Evolutionary conservation across 23 tunicate genomes (phyloP).

Genomic region (Diplosoma virens): DNA sequence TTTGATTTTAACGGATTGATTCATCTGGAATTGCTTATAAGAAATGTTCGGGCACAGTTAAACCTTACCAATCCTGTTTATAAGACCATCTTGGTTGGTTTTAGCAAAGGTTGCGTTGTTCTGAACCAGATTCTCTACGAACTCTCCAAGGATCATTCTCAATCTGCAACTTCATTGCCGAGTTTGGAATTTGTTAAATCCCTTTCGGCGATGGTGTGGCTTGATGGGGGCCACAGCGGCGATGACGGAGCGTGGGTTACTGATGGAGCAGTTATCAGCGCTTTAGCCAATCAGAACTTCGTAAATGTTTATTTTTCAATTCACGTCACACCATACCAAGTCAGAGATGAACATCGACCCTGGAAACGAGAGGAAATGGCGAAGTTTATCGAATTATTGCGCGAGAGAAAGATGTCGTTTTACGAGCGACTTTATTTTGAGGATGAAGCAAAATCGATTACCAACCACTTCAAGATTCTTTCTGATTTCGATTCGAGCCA

Average conservation of each 20-base stretch:
- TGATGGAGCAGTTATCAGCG: constrained; percentile 24
- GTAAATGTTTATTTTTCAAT: constrained; percentile 21
- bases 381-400: constrained; percentile 45
- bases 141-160: constrained; percentile 1
- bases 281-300: neutral
- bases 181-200: constrained; percentile 22
- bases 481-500: neutral
- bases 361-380: constrained; percentile 80
- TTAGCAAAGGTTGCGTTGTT: constrained; percentile 92
- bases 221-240: constrained; percentile 96
- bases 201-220: constrained; percentile 51
- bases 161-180: neutral
- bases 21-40: constrained; percentile 34
- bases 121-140: constrained; percentile 80
- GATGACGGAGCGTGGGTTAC: constrained; percentile 75
- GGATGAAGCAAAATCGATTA: constrained; percentile 34
- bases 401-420: constrained; percentile 25
- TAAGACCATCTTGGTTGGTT: constrained; percentile 31
- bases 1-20: constrained; percentile 40
- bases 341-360: constrained; percentile 52
- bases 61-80: neutral
- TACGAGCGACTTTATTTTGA: constrained; percentile 53
- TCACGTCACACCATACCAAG: constrained; percentile 83
- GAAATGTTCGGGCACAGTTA: constrained; percentile 14
- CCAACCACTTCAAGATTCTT: constrained; percentile 35